Conservation (phyloP, 2,113 vertebrate genomes). For the Nibea albiflora region DNA sequence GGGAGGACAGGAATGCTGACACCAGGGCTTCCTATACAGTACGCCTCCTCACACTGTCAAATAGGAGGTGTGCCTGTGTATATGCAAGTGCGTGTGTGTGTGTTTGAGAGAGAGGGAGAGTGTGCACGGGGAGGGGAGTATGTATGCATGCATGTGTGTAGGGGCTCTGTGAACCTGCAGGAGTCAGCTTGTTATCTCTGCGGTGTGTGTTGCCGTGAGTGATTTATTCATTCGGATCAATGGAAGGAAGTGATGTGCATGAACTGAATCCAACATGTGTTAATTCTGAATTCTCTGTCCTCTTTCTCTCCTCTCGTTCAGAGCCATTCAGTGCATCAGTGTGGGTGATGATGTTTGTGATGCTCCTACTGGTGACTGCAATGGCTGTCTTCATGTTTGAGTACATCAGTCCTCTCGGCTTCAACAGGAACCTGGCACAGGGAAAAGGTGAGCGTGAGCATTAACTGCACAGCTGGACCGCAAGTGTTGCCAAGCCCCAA, state of each 20-base stretch:
- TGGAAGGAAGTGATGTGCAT: constrained; percentile 8
- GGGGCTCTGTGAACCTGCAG: constrained; percentile 38
- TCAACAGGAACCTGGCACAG: constrained; percentile 96
- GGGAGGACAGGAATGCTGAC: constrained; percentile 82
- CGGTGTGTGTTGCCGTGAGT: constrained; percentile 12
- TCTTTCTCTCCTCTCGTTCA: constrained; percentile 65
- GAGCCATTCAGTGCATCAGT: constrained; percentile 99
- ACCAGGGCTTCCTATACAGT: constrained; percentile 62
- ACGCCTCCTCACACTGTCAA: constrained; percentile 62
- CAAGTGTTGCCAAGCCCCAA: not conserved
- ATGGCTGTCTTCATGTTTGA: constrained; percentile 99
- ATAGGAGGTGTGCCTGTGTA: constrained; percentile 31
- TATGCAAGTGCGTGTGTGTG: constrained; percentile 29
- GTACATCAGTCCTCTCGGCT: constrained; percentile 97
- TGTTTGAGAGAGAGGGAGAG: too few species aligned
- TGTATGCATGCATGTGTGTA: not conserved
- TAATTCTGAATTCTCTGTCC: constrained; percentile 23
- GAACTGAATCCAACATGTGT: not conserved
- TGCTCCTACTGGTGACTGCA: constrained; percentile 97
- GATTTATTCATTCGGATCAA: constrained; percentile 45
- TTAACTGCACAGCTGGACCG: not conserved
- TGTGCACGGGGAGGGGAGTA: not conserved
- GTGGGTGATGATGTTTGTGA: constrained; percentile 99
- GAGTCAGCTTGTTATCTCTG: constrained; percentile 37
- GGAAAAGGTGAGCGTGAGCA: constrained; percentile 90